A percentile compares a stretch with the other conserved stretches of the same genome.
Evolutionary conservation across 2,797 vertebrate species (phyloP).

Genomic region (Typhlichthys eigenmanni): DNA sequence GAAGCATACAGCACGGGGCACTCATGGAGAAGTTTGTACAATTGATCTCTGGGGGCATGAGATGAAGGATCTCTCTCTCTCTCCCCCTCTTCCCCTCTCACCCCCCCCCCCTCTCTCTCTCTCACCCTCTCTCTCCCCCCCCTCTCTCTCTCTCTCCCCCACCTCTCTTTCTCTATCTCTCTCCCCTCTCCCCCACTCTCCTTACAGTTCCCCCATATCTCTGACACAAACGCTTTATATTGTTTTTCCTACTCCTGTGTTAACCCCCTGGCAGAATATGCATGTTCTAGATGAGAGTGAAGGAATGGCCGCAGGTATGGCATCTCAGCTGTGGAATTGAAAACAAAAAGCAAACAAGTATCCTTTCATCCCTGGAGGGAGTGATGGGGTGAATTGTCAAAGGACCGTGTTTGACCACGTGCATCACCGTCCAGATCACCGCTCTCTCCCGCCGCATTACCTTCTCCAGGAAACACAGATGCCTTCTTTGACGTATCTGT

Average conservation of each 20-base stretch:
- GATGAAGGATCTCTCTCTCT: conserved; percentile 45
- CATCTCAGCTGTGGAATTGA: conserved; percentile 51
- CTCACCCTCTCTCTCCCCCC: conserved; percentile 17
- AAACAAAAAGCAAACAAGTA: conserved; percentile 31
- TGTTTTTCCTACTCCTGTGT: conserved; percentile 22
- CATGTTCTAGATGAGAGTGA: conserved; percentile 63
- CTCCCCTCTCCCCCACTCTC: no score
- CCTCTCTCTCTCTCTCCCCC: neutral
- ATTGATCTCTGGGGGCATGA: conserved; percentile 75
- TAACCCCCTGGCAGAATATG: conserved; percentile 57
- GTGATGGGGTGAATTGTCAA: conserved; percentile 51
- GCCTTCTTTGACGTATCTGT: conserved; percentile 22
- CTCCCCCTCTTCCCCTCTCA: conserved; percentile 1
- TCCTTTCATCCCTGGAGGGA: conserved; percentile 53
- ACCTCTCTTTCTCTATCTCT: neutral
- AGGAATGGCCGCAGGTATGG: conserved; percentile 32
- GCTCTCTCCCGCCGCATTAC: conserved; percentile 21
- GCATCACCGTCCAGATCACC: conserved; percentile 56
- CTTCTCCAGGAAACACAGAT: conserved; percentile 21
- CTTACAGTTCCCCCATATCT: neutral
- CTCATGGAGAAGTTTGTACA: conserved; percentile 77
- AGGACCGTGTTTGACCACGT: conserved; percentile 51
- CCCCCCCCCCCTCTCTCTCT: conserved; percentile 22
- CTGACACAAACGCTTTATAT: neutral
- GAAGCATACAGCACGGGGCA: conserved; percentile 56